Base-by-base conservation (phyloP, 2,113 vertebrate genomes). In the Etheostoma spectabile region DNA sequence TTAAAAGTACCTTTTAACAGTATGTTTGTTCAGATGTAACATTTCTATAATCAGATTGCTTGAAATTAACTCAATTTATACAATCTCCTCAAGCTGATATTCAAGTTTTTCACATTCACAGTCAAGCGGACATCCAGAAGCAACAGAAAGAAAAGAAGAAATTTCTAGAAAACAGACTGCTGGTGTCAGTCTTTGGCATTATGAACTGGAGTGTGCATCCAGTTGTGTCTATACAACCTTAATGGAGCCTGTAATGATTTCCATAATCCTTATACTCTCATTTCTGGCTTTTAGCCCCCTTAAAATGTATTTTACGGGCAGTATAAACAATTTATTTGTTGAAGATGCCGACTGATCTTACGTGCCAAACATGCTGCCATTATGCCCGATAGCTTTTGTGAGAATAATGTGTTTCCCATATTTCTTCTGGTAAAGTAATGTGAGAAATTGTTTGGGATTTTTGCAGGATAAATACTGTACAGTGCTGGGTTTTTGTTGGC, bases 371-470 rank as follows among this genome's bases (percentile, higher is more conserved):
- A 62, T 12, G 48, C 14, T 15, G 24, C 65, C 35, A 70, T 63
- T 46, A 24, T 76, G 38, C 87, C 69, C 60, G 24, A 24, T 27
- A 51, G 60, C 68, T 69, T 62, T 35, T 30, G n/a, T 55, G 30
- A 86, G 22, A 55, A n/a, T 81, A 62, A 83, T 83, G 38, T 72
- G 51, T 87, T 89, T 83, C 52, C 78, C 73, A 66, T 83, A 53
- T 35, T 86, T 38, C 30, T 18, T 55, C 73, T 62, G 65, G 27
- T 75, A 59, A 80, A 4, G 15, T 19, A n/a, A 67, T 56, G 10
- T 13, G 65, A 79, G 21, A 19, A 60, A 62, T 24, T 16, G 16
- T 63, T 30, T 77, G 8, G 18, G 19, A 22, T 59, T 45, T 70
- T 48, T 56, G 19, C 64, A 30, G 48, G 49, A 64, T 64, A 51